Conservation (phyloP, 2,888 invertebrate species). For the Tineola bisselliella region DNA sequence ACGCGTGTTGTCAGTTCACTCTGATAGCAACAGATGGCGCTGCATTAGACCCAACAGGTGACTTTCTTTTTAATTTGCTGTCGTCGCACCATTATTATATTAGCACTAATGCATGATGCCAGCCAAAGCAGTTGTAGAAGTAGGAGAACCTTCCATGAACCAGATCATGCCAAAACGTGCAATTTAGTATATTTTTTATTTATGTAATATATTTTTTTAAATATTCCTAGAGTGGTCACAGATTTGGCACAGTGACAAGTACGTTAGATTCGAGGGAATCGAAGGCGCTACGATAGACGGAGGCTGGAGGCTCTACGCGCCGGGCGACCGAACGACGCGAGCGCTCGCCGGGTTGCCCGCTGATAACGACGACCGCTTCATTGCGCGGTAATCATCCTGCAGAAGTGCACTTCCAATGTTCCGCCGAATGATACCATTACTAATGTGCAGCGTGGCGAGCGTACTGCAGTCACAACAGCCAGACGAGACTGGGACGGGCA, state of each 20-base stretch:
- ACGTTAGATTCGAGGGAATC: conserved; percentile 14
- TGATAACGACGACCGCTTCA: too few species aligned
- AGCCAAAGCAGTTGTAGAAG: too few species aligned
- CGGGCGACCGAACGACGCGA: conserved; percentile 27
- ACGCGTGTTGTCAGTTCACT: background rate
- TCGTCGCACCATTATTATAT: too few species aligned
- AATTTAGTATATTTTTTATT: too few species aligned
- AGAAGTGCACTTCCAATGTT: too few species aligned
- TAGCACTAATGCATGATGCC: too few species aligned
- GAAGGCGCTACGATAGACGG: conserved; percentile 16
- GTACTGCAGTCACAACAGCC: conserved; percentile 18
- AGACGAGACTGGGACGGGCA: conserved; percentile 35
- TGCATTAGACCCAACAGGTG: background rate
- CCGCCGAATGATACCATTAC: conserved; percentile 12
- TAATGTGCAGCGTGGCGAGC: conserved; percentile 29
- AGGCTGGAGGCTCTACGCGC: conserved; percentile 29
- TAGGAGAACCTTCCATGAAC: too few species aligned
- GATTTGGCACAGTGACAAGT: conserved; percentile 19
- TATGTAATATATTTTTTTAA: too few species aligned
- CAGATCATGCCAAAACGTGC: too few species aligned
- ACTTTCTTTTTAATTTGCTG: too few species aligned
- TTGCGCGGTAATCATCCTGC: too few species aligned
- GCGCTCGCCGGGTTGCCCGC: too few species aligned
- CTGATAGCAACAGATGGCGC: background rate
- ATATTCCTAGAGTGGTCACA: conserved; percentile 24